phyloP scores from a whole-genome alignment of 2,797 vertebrate species.

The Phylloscopus collybita region DNA sequence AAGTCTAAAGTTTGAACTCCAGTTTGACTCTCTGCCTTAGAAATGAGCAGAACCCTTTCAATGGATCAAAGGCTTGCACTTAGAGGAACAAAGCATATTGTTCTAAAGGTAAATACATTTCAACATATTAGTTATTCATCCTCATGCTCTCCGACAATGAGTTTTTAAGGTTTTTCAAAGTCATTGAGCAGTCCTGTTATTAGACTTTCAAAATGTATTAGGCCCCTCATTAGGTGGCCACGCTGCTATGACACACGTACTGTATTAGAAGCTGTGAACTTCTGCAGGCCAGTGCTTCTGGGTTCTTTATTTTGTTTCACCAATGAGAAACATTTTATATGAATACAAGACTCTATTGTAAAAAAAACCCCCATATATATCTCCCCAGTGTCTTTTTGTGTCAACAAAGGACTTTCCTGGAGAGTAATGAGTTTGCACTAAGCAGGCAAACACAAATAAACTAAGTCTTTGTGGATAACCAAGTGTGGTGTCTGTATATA shows the following conservation, averaged over 20 bases:
- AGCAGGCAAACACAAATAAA: conserved; percentile 61
- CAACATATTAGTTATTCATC: not conserved
- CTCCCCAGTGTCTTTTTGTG: conserved; percentile 40
- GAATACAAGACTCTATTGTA: not conserved
- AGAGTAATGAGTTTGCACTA: conserved; percentile 34
- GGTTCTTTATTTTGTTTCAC: conserved; percentile 40
- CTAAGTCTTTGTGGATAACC: not conserved
- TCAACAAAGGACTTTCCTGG: conserved; percentile 52
- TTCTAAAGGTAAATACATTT: conserved; percentile 1
- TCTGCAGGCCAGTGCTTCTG: not conserved
- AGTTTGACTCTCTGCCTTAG: not conserved
- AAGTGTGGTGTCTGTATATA: not conserved
- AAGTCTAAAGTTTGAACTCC: not conserved
- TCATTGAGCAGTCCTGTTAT: not conserved
- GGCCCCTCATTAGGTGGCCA: not conserved
- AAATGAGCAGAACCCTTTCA: not conserved
- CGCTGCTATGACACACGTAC: not conserved
- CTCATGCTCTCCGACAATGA: not conserved
- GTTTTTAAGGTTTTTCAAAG: not conserved
- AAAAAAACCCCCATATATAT: not conserved
- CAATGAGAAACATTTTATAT: conserved; percentile 13
- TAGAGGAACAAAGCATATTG: not conserved
- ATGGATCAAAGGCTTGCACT: not conserved
- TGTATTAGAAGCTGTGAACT: not conserved
- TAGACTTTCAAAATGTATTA: not conserved